Percentiles rank a stretch among this genome's conserved stretches.
Evolutionary conservation across 92 coral and sea anemone genomes (phyloP).

Genomic region (Galaxea fascicularis): DNA sequence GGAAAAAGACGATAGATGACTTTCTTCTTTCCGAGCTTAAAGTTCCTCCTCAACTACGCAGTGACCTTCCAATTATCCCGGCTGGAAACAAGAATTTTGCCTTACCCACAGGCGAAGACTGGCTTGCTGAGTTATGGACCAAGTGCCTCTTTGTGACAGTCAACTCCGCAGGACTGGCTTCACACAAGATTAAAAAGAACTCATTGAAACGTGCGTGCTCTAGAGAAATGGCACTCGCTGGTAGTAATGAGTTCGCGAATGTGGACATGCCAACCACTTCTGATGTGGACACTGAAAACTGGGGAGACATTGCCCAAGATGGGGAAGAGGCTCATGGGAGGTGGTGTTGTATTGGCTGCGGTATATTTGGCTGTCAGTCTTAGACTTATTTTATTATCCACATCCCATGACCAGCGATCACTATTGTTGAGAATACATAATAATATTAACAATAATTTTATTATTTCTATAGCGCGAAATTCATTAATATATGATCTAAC

Average conservation of each 20-base stretch:
- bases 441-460: too few relatives aligned
- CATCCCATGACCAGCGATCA: too few relatives aligned
- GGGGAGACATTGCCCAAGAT: too few relatives aligned
- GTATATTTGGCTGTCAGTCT: too few relatives aligned
- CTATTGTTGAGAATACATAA: too few relatives aligned
- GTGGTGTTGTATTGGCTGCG: too few relatives aligned
- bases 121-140: constrained; percentile 62
- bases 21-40: background rate
- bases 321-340: too few relatives aligned
- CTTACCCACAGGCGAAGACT: constrained; percentile 46
- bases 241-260: background rate
- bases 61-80: constrained; percentile 5
- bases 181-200: constrained; percentile 9
- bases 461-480: too few relatives aligned
- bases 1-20: constrained; percentile 22
- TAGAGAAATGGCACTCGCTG: background rate
- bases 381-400: too few relatives aligned
- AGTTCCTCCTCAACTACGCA: background rate
- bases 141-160: background rate
- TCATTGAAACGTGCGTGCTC: constrained; percentile 3
- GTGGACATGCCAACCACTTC: too few relatives aligned
- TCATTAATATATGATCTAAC: too few relatives aligned
- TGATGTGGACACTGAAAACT: background rate
- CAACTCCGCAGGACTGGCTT: background rate
- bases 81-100: constrained; percentile 2